Evolutionary conservation across 2,888 invertebrate genomes (phyloP).

Genomic region (Fissipunctia ypsillon): DNA sequence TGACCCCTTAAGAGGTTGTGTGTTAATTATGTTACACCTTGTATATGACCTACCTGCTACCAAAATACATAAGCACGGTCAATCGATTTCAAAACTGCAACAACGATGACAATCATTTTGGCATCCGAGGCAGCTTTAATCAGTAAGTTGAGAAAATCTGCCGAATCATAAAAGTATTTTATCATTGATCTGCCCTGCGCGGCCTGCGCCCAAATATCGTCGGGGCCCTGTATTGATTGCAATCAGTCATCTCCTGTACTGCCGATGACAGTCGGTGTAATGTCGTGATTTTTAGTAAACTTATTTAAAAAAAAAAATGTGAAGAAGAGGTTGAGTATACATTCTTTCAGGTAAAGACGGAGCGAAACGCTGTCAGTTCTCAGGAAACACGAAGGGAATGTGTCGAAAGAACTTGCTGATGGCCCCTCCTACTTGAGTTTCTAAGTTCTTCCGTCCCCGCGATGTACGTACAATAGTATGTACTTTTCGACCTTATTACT

Average conservation of each 20-base stretch:
- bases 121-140: slow-evolving; percentile 60
- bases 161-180: slow-evolving; percentile 67
- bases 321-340: not conserved
- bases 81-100: slow-evolving; percentile 63
- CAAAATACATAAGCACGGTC: slow-evolving; percentile 7
- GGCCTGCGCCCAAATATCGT: slow-evolving; percentile 66
- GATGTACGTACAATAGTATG: too few relatives aligned
- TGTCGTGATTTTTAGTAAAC: not conserved
- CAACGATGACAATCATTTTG: slow-evolving; percentile 64
- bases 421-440: not conserved
- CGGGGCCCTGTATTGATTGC: slow-evolving; percentile 59
- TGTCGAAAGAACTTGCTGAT: not conserved
- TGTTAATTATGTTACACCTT: too few relatives aligned
- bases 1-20: too few relatives aligned
- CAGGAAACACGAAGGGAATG: not conserved
- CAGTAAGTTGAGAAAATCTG: slow-evolving; percentile 60
- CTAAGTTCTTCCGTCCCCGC: not conserved
- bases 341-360: not conserved
- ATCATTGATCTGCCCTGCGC: slow-evolving; percentile 65
- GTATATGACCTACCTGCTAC: too few relatives aligned
- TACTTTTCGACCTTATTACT: too few relatives aligned
- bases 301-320: too few relatives aligned
- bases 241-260: slow-evolving; percentile 64
- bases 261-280: slow-evolving; percentile 39
- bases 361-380: too few relatives aligned